A percentile compares a stretch with the other conserved stretches of the same genome.
Evolutionary conservation across 2,888 invertebrate genomes (phyloP).

Genomic region (Macaria notata): DNA sequence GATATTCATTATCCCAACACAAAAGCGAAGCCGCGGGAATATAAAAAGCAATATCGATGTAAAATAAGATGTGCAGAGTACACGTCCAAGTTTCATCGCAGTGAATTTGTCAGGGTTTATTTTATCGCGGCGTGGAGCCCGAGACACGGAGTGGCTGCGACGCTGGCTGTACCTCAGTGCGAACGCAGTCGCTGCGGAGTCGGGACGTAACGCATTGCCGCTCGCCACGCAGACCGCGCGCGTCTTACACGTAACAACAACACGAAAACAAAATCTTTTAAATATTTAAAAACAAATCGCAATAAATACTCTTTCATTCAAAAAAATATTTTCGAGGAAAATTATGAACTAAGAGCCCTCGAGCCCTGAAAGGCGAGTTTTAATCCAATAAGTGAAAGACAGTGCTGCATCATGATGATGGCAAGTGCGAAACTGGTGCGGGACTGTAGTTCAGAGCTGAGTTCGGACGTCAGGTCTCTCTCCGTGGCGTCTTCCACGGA

Average conservation of each 20-base stretch:
- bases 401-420: slow-evolving; percentile 72
- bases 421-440: slow-evolving; percentile 79
- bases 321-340: slow-evolving; percentile 25
- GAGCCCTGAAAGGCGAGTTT: slow-evolving; percentile 22
- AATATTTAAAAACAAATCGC: not conserved
- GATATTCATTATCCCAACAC: too few relatives aligned
- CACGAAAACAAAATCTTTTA: slow-evolving; percentile 22
- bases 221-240: slow-evolving; percentile 44
- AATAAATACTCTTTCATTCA: not conserved
- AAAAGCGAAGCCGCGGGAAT: too few relatives aligned
- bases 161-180: slow-evolving; percentile 47
- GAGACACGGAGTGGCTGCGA: not conserved
- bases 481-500: slow-evolving; percentile 80
- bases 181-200: slow-evolving; percentile 48
- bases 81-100: slow-evolving; percentile 5
- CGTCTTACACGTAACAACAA: slow-evolving; percentile 45
- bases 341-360: slow-evolving; percentile 38
- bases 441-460: slow-evolving; percentile 78
- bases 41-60: too few relatives aligned
- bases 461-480: slow-evolving; percentile 74
- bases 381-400: slow-evolving; percentile 18
- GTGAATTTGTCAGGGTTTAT: slow-evolving; percentile 44
- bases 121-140: slow-evolving; percentile 33
- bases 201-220: slow-evolving; percentile 49
- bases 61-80: too few relatives aligned